Base-by-base conservation (phyloP, 2,113 vertebrate genomes). In the Sinocyclocheilus rhinocerous region DNA sequence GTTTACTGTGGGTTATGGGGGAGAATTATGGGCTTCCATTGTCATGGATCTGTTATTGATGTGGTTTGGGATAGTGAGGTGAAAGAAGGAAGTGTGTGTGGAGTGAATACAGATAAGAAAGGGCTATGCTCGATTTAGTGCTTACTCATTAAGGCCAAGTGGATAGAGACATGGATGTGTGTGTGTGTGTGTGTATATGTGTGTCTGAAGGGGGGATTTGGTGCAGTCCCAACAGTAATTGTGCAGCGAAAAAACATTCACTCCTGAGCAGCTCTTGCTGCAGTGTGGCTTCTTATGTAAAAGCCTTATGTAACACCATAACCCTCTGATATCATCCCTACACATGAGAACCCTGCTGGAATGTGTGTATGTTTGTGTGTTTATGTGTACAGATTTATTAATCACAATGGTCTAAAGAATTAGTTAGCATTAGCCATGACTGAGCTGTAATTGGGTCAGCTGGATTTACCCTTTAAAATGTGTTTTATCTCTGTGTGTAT, bases 261-360 rank as follows among this genome's bases (percentile, higher is more conserved):
- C 79, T 76, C 65, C 86, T 83, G 65, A 78, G 69, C 84, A 57
- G 22, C 78, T 69, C 33, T 75, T 26, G 50, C 84, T 87, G 91
- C 89, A 90, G 76, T 13, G 86, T 67, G 87, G 90, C 89, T 59
- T 90, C 92, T 94, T 94, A 94, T 91, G 90, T 93, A 94, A 94
- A 94, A 91, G 88, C 77, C 90, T 95, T 95, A 94, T 87, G 91
- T 94, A 95, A 95, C 89, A 91, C 89, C 87, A 89, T 90, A 91
- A 91, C 92, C 85, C 89, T 92, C 85, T 85, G 90, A 87, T 88
- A 90, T 89, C 88, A 90, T 85, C 86, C 83, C 81, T 24, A 59
- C 48, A 83, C 50, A 69, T 24, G 79, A 89, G 87, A 90, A 91
- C 90, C 89, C 70, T 84, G 82, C 84, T 42, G 15, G 59, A 20